phyloP scores from a whole-genome alignment of 2,113 vertebrate species.

The Sigmodon hispidus region DNA sequence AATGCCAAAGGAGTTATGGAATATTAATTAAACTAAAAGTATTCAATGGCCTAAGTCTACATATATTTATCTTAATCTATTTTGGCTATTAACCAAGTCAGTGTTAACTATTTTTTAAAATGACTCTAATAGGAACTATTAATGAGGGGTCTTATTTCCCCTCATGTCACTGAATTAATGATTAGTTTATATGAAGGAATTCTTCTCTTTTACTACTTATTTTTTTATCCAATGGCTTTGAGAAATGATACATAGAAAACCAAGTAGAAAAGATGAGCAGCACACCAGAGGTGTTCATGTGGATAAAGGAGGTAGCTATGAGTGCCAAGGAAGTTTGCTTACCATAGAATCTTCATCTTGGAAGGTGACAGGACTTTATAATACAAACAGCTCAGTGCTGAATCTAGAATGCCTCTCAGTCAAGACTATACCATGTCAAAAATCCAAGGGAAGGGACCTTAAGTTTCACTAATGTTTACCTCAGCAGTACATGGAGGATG shows the following conservation, averaged over 20 bases:
- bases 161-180: not conserved
- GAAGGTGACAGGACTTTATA: not conserved
- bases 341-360: not conserved
- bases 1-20: not conserved
- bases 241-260: not conserved
- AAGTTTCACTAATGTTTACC: not conserved
- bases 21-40: not conserved
- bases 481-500: not conserved
- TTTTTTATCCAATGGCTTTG: not conserved
- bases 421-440: not conserved
- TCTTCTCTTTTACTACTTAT: not conserved
- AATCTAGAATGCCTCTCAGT: not conserved
- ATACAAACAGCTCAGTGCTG: not conserved
- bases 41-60: not conserved
- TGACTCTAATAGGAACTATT: not conserved
- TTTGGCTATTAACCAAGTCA: not conserved
- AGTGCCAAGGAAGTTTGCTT: not conserved
- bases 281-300: no score
- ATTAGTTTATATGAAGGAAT: not conserved
- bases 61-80: slow-evolving; percentile 17
- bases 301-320: not conserved
- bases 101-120: not conserved
- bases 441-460: not conserved
- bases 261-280: not conserved
- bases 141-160: not conserved